Evolutionary conservation across 2,888 invertebrate genomes (phyloP).

Genomic region (Lasioglossum marginatum): DNA sequence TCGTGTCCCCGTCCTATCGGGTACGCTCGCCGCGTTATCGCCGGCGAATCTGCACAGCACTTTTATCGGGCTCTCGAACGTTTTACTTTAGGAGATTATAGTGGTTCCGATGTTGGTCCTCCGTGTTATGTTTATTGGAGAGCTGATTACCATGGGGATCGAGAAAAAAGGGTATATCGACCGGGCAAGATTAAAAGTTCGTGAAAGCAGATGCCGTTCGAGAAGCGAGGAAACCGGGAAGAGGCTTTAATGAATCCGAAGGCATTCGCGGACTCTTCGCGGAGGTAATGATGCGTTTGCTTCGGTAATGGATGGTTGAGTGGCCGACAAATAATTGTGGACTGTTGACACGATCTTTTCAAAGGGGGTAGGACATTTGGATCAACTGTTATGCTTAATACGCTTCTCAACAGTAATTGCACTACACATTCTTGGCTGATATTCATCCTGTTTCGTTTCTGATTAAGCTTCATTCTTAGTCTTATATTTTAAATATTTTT

Average conservation of each 20-base stretch:
- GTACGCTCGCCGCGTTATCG: slow-evolving; percentile 27
- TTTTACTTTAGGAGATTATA: slow-evolving; percentile 43
- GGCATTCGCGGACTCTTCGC: background rate
- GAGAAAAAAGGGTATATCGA: background rate
- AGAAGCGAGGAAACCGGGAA: background rate
- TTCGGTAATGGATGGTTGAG: background rate
- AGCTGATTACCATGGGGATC: slow-evolving; percentile 8
- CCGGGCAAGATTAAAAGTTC: background rate
- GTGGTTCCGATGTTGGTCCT: slow-evolving; percentile 13
- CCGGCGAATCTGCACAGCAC: slow-evolving; percentile 23
- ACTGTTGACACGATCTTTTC: background rate
- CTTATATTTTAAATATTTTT: too few species aligned
- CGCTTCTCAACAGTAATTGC: background rate
- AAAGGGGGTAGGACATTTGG: background rate
- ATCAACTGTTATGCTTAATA: background rate
- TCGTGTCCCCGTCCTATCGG: background rate
- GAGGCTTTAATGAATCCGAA: slow-evolving; percentile 1
- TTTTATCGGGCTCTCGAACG: slow-evolving; percentile 38
- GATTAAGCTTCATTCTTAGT: too few species aligned
- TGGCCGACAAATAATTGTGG: background rate
- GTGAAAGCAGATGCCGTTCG: background rate
- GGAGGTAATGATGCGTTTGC: slow-evolving; percentile 1
- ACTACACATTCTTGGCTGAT: too few species aligned
- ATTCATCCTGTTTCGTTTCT: too few species aligned
- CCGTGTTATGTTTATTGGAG: slow-evolving; percentile 31